Base-by-base conservation (phyloP, 2,888 invertebrate genomes). In the Nemapogon koenigi region DNA sequence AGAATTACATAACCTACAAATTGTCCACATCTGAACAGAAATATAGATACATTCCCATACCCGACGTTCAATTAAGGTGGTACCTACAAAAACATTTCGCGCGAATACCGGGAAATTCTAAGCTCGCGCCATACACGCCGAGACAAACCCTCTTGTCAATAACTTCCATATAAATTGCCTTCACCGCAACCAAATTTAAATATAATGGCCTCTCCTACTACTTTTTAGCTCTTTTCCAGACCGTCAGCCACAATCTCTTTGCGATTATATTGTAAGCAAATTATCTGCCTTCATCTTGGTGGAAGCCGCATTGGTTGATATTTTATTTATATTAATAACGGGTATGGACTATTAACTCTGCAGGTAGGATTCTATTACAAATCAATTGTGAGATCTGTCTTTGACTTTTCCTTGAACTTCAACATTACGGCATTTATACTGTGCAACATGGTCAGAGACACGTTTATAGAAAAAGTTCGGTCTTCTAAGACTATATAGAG, bases 241-340 rank as follows among this genome's bases (percentile, higher is more conserved):
- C 19, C 13, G 13, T 17, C 22, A 22, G n/a, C 14, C 52, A 67
- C 69, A 72, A 70, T 71, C 69, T 59, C 62, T 66, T 71, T 69
- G 57, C 67, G 73, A 78, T 78, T 78, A 78, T 78, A 78, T 78
- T 78, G 76, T 78, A 78, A 78, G 76, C 76, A 78, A 78, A 76
- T 78, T 78, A 75, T 78, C 76, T 72, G 61, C 52, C 59, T 46
- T 61, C 62, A 75, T 75, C 75, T 73, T 66, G 7, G 27, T 37
- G 7, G 16, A n/a, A 28, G 2, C 37, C 16, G 28, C 13, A 28
- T 31, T 16, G 3, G 13, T 33, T 33, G n/a, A 30, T 15, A 33
- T 33, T 19, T 33, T n/a, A 17, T 17, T 33, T 33, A 33, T 19
- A 32, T 17, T 17, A 32, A 32, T 28, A 28, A 10, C 6, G 22